Evolutionary conservation across 2,113 vertebrate genomes (phyloP).

Genomic region (Nipponia nippon): DNA sequence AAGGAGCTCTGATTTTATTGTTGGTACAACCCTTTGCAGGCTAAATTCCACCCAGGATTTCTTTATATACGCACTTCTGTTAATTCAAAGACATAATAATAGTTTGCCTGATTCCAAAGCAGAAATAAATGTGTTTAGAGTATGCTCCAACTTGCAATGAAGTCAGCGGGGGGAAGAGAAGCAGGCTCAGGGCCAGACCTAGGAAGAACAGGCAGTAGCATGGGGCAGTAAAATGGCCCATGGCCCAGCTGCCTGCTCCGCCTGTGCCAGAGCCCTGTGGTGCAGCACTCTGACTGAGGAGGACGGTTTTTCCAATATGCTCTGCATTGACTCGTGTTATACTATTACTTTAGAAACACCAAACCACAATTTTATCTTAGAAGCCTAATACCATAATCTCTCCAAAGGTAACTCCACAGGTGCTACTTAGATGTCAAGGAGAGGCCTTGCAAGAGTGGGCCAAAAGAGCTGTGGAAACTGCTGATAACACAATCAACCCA

Average conservation of each 20-base stretch:
- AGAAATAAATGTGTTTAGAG: background rate
- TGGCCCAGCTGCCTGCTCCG: background rate
- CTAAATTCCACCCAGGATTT: background rate
- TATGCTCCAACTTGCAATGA: background rate
- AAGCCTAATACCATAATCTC: background rate
- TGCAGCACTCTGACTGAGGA: background rate
- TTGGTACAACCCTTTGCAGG: background rate
- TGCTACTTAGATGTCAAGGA: background rate
- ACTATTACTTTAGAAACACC: background rate
- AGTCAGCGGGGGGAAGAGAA: background rate
- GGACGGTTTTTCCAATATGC: background rate
- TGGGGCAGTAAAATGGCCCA: background rate
- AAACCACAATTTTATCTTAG: background rate
- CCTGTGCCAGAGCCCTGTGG: background rate
- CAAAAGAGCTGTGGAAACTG: background rate
- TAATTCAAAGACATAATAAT: background rate
- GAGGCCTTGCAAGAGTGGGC: background rate
- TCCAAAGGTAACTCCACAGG: accelerated
- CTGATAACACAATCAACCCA: background rate
- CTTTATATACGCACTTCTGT: accelerated
- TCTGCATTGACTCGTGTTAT: background rate
- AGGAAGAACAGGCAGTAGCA: background rate
- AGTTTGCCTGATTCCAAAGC: background rate
- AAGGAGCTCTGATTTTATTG: background rate
- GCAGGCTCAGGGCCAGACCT: background rate